Conservation (phyloP, 2,888 invertebrate species). For the Drosophila pegasa region DNA sequence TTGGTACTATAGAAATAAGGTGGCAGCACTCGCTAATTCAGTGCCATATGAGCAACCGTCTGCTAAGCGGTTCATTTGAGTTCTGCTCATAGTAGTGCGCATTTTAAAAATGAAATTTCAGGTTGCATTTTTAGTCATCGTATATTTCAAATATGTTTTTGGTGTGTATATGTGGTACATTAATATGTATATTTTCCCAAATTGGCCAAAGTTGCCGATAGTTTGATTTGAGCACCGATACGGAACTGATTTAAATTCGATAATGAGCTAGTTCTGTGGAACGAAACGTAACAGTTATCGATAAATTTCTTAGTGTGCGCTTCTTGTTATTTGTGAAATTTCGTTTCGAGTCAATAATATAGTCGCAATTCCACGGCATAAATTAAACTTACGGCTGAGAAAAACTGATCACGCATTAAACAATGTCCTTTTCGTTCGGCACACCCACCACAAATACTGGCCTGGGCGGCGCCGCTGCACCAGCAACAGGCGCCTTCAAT, state of each 20-base stretch:
- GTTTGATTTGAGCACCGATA: not conserved
- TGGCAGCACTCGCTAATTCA: slow-evolving; percentile 12
- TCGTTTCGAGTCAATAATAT: slow-evolving; percentile 2
- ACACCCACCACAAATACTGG: slow-evolving; percentile 54
- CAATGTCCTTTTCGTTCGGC: slow-evolving; percentile 63
- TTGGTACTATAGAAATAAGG: slow-evolving; percentile 6
- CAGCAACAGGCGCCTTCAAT: slow-evolving; percentile 49
- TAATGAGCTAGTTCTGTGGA: slow-evolving; percentile 4
- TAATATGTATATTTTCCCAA: not conserved
- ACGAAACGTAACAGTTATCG: slow-evolving; percentile 6
- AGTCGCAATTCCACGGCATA: not conserved
- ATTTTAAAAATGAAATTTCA: not conserved
- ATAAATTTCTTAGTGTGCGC: slow-evolving; percentile 7
- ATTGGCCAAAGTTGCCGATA: not conserved
- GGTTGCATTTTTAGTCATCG: no score
- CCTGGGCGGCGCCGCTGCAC: slow-evolving; percentile 45
- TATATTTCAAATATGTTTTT: not conserved
- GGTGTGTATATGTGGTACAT: not conserved
- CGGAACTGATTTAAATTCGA: not conserved
- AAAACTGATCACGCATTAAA: not conserved
- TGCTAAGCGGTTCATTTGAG: not conserved
- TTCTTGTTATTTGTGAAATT: slow-evolving; percentile 19
- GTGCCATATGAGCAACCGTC: not conserved
- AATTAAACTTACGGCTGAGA: slow-evolving; percentile 6
- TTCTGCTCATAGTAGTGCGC: not conserved